Evolutionary conservation across 2,113 vertebrate genomes (phyloP).

Genomic region (Tiliqua scincoides): DNA sequence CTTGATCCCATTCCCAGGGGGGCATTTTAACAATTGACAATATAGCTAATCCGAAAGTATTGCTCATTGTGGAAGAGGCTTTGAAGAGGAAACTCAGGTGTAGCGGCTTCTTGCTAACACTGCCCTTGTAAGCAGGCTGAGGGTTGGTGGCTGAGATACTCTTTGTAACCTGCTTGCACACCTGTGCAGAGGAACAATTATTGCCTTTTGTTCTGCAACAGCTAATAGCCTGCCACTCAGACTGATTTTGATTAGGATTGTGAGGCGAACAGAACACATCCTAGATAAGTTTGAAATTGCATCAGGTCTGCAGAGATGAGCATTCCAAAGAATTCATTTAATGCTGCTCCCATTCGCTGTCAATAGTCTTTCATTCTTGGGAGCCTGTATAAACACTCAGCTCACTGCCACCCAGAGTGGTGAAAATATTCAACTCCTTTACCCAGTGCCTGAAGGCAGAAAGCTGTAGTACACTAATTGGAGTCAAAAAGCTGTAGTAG

Average conservation of each 20-base stretch:
- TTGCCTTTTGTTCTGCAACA: not conserved
- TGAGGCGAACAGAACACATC: not conserved
- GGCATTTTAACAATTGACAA: not conserved
- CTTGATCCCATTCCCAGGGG: not conserved
- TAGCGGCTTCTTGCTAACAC: not conserved
- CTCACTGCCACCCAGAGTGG: not conserved
- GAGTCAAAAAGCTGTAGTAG: too few species aligned
- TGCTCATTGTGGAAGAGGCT: not conserved
- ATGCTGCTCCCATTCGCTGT: not conserved
- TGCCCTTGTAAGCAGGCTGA: not conserved
- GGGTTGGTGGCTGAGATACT: not conserved
- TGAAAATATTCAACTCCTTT: not conserved
- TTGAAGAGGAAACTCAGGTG: not conserved
- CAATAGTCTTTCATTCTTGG: not conserved
- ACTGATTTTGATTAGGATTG: not conserved
- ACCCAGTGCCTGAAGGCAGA: not conserved
- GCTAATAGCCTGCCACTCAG: slow-evolving; percentile 9
- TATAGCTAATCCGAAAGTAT: not conserved
- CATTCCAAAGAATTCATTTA: not conserved
- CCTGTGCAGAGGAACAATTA: slow-evolving; percentile 1
- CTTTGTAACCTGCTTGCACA: not conserved
- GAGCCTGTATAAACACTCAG: not conserved
- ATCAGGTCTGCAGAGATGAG: slow-evolving; percentile 3
- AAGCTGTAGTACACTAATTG: not conserved
- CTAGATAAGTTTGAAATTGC: slow-evolving; percentile 8